phyloP scores from a whole-genome alignment of 1,140 invertebrate species.

The Drosophila hydei region DNA sequence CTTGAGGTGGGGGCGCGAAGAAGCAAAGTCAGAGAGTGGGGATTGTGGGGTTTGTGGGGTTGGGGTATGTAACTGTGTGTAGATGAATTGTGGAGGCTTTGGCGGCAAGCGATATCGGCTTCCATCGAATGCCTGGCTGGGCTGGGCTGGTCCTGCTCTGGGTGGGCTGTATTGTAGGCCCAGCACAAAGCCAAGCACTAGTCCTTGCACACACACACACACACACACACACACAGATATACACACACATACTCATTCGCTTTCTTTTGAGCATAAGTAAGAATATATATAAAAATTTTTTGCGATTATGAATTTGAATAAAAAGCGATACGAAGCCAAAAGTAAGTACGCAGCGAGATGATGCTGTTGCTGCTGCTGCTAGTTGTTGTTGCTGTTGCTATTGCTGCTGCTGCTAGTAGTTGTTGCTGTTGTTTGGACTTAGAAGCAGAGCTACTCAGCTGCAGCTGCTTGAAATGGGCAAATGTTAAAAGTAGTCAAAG shows the following conservation, averaged over 20 bases:
- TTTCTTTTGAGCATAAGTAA: slow-evolving; percentile 76
- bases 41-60: not conserved
- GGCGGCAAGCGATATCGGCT: slow-evolving; percentile 4
- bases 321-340: slow-evolving; percentile 77
- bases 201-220: slow-evolving; percentile 36
- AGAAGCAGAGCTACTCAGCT: slow-evolving; percentile 41
- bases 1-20: slow-evolving; percentile 9
- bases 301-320: slow-evolving; percentile 84
- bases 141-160: not conserved
- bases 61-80: slow-evolving; percentile 22
- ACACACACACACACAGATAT: slow-evolving; percentile 11
- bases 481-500: slow-evolving; percentile 9
- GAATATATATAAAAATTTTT: slow-evolving; percentile 79
- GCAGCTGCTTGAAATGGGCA: slow-evolving; percentile 2
- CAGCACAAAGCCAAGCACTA: slow-evolving; percentile 71
- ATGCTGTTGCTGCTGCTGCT: slow-evolving; percentile 25
- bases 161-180: slow-evolving; percentile 57
- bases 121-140: slow-evolving; percentile 7
- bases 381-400: slow-evolving; percentile 9
- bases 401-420: slow-evolving; percentile 11
- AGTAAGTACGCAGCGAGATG: slow-evolving; percentile 50
- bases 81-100: slow-evolving; percentile 2
- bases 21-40: not conserved
- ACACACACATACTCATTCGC: slow-evolving; percentile 42
- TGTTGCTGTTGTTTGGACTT: slow-evolving; percentile 54